Evolutionary conservation across 2,113 vertebrate species (phyloP).

Genomic region (Cervus canadensis): DNA sequence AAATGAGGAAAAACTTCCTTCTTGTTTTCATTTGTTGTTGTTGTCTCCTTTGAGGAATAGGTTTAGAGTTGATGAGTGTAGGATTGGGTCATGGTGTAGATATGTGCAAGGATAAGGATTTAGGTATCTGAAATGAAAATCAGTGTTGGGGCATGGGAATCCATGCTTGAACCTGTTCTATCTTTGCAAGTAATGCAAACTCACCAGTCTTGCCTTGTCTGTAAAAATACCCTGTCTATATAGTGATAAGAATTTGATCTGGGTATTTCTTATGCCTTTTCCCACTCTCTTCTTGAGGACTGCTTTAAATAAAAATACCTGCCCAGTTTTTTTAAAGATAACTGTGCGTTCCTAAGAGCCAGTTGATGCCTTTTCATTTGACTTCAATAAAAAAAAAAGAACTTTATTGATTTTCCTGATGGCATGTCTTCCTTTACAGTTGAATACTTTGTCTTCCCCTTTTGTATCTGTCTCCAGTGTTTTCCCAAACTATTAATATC

Average conservation of each 20-base stretch:
- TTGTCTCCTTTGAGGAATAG: not conserved
- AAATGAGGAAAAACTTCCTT: not conserved
- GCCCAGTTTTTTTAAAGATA: not conserved
- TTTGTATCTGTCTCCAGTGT: not conserved
- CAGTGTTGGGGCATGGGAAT: not conserved
- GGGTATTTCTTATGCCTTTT: too few relatives aligned
- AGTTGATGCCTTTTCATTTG: not conserved
- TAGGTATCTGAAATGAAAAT: not conserved
- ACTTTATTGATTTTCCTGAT: not conserved
- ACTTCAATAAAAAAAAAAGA: not conserved
- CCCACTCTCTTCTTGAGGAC: not conserved
- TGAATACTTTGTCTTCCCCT: not conserved
- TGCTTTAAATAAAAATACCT: not conserved
- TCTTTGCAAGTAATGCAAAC: not conserved
- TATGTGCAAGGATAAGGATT: not conserved
- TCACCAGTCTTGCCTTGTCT: not conserved
- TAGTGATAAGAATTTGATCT: not conserved
- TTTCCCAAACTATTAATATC: not conserved
- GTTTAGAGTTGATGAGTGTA: not conserved
- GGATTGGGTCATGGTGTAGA: not conserved
- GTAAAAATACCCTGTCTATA: not conserved
- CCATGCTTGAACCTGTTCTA: not conserved
- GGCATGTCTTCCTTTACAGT: fast-evolving
- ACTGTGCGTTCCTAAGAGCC: not conserved
- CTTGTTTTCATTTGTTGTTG: not conserved